A percentile compares a stretch with the other conserved stretches of the same genome.
These are phyloP conservation scores for Blastobasis adustella DNA, from an alignment of 2,888 invertebrate species.

Conservation along the genomic window DNA sequence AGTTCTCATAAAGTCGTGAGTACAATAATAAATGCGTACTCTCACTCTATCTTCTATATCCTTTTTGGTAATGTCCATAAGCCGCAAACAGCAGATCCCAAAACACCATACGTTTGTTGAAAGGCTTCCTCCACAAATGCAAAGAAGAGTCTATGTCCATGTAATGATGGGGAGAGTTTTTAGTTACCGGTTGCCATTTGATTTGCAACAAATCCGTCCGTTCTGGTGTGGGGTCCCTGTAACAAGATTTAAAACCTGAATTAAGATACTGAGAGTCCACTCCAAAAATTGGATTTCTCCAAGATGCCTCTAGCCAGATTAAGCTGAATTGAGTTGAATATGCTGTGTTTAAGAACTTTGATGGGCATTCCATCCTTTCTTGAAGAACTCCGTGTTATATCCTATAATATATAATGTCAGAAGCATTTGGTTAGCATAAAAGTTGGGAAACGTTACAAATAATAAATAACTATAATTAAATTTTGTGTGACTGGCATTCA, in stretches of 20 bases:
- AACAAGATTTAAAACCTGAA: not conserved
- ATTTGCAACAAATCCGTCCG: conserved; percentile 18
- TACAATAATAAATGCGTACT: too few species aligned
- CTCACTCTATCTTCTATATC: not conserved
- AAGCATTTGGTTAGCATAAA: not conserved
- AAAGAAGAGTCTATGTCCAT: conserved; percentile 10
- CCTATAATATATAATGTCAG: too few species aligned
- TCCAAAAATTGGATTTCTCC: not conserved
- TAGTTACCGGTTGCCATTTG: conserved; percentile 13
- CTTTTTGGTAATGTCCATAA: conserved; percentile 4
- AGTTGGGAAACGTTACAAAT: too few species aligned
- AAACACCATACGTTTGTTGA: conserved; percentile 11
- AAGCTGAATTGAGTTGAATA: not conserved
- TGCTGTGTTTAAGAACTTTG: not conserved
- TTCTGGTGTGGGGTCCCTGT: conserved; percentile 22
- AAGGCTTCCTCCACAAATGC: conserved; percentile 7
- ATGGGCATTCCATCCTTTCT: not conserved
- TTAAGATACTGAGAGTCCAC: not conserved
- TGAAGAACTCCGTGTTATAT: too few species aligned
- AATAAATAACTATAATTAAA: too few species aligned
- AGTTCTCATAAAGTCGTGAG: too few species aligned
- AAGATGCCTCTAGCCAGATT: not conserved
- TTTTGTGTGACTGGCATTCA: not conserved
- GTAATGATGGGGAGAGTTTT: conserved; percentile 9
- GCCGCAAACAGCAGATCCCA: conserved; percentile 14